phyloP scores from a whole-genome alignment of 2,113 vertebrate species.

The Thalassarche chlororhynchos region DNA sequence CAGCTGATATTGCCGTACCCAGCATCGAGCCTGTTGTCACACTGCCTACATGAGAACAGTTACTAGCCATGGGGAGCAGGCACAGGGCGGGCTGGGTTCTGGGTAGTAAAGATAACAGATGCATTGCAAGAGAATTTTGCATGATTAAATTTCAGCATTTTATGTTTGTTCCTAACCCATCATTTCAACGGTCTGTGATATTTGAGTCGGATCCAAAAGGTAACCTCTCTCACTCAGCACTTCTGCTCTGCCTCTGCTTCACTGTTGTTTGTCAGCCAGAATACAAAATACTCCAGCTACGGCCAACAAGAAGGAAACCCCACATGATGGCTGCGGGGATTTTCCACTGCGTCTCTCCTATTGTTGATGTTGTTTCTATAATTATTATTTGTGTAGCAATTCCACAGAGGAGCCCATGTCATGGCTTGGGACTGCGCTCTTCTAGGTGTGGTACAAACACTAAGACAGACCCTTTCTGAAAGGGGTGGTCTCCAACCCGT shows the following conservation, averaged over 20 bases:
- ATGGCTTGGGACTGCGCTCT: neutral
- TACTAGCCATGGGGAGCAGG: neutral
- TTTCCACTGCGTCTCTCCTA: neutral
- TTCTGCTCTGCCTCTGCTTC: slow-evolving; percentile 1
- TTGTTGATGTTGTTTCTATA: neutral
- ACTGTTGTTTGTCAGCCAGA: neutral
- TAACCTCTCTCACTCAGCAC: neutral
- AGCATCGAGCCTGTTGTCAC: neutral
- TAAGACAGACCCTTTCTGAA: neutral
- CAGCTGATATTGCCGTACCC: neutral
- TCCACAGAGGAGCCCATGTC: neutral
- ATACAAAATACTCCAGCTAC: neutral
- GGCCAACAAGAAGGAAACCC: neutral
- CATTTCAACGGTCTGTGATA: slow-evolving; percentile 21
- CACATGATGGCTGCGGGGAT: neutral
- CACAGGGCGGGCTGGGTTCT: slow-evolving; percentile 45
- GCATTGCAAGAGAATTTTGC: slow-evolving; percentile 34
- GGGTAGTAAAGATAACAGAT: slow-evolving; percentile 44
- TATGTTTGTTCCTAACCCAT: slow-evolving; percentile 4
- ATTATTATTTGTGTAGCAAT: neutral
- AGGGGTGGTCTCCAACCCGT: accelerated
- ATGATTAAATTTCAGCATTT: slow-evolving; percentile 56
- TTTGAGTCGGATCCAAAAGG: slow-evolving; percentile 11
- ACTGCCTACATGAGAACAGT: neutral
- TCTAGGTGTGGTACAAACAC: neutral